Evolutionary conservation across 2,888 invertebrate genomes (phyloP).

Genomic region (Argynnis bischoffii): DNA sequence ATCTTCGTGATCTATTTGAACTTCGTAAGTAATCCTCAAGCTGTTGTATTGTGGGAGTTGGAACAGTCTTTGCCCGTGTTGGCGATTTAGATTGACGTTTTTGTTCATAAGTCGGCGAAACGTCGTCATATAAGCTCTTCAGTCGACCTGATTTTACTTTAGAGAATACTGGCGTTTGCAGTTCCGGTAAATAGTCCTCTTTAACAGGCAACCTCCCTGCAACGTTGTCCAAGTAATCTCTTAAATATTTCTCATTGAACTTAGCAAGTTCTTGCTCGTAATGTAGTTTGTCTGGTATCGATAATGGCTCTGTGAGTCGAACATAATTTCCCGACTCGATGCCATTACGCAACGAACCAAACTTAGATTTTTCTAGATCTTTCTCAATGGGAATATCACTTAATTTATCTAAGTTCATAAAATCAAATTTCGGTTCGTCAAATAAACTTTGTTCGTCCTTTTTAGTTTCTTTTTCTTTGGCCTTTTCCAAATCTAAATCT

Average conservation of each 20-base stretch:
- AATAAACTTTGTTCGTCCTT: conserved; percentile 56
- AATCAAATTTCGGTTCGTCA: conserved; percentile 56
- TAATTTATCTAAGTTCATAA: conserved; percentile 60
- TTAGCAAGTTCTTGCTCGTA: conserved; percentile 74
- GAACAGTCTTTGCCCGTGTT: conserved; percentile 63
- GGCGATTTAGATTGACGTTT: conserved; percentile 64
- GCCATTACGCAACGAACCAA: conserved; percentile 72
- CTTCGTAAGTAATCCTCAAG: conserved; percentile 74
- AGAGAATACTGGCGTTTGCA: conserved; percentile 75
- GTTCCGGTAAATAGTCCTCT: conserved; percentile 74
- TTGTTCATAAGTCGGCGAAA: conserved; percentile 65
- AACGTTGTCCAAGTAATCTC: conserved; percentile 67
- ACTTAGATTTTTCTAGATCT: conserved; percentile 71
- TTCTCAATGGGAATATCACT: conserved; percentile 54
- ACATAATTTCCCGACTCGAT: conserved; percentile 70
- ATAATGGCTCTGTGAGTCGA: conserved; percentile 66
- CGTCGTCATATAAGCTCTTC: conserved; percentile 66
- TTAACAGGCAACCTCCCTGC: conserved; percentile 64
- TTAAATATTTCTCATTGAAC: conserved; percentile 72
- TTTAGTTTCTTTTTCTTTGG: conserved; percentile 50
- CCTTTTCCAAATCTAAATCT: conserved; percentile 56
- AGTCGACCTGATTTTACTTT: conserved; percentile 70
- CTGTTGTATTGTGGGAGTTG: conserved; percentile 75
- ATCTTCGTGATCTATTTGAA: conserved; percentile 57
- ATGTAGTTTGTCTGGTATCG: conserved; percentile 64